Percentiles rank a stretch among this genome's conserved stretches.
These are phyloP conservation scores for Megalops cyprinoides DNA, from an alignment of 2,797 vertebrate species.

Conservation along the genomic window DNA sequence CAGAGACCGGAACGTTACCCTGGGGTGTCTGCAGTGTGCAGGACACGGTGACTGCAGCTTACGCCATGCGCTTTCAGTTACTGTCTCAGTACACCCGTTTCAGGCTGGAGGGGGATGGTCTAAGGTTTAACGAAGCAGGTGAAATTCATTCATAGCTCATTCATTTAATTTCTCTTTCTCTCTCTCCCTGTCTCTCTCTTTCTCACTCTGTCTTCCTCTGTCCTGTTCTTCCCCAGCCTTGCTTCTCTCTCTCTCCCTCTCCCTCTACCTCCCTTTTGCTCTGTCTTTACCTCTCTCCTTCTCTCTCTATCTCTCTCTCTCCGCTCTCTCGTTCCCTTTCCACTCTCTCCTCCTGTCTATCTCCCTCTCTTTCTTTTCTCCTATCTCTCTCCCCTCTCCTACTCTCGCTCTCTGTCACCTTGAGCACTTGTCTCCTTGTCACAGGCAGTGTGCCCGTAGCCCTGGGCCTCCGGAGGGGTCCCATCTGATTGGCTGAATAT, in stretches of 20 bases:
- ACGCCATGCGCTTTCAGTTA: too few relatives aligned
- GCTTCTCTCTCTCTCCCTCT: conserved; percentile 9
- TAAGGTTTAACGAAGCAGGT: too few relatives aligned
- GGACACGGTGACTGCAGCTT: too few relatives aligned
- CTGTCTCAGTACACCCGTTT: too few relatives aligned
- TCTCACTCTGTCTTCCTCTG: background rate
- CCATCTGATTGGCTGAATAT: conserved; percentile 7
- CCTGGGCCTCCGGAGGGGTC: conserved; percentile 15
- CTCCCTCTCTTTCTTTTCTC: conserved; percentile 14
- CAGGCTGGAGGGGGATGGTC: too few relatives aligned
- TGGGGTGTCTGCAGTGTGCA: too few relatives aligned
- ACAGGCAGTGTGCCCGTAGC: background rate
- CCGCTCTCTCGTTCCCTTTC: background rate
- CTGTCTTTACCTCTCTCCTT: conserved; percentile 50
- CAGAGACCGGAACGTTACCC: too few relatives aligned
- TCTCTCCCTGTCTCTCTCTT: conserved; percentile 48
- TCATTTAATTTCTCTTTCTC: conserved; percentile 22
- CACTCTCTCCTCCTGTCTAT: background rate
- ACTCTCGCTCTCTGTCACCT: conserved; percentile 13
- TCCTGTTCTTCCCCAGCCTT: background rate
- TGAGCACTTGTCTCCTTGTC: conserved; percentile 16
- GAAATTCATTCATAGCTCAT: background rate
- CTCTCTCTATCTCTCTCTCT: conserved; percentile 40
- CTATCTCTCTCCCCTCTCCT: conserved; percentile 17
- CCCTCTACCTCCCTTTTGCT: conserved; percentile 17